Percentiles rank a stretch among this genome's conserved stretches.
Conservation (phyloP, 2,113 vertebrate genomes). For the Xenopus borealis region DNA sequence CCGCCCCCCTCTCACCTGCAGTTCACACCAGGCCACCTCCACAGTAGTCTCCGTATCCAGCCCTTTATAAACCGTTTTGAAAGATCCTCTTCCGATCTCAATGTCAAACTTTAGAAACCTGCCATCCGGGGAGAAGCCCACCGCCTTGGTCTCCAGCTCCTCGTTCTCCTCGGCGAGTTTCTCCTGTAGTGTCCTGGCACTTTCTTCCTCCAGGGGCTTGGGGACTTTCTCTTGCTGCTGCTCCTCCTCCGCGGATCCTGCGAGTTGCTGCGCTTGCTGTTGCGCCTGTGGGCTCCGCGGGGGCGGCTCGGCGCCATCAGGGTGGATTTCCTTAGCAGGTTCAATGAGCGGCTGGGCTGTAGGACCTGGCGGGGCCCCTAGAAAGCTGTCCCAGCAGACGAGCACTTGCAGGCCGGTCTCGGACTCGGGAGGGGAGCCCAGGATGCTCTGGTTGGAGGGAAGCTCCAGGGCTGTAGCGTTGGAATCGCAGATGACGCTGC, state of each 20-base stretch:
- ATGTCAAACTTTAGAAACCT: conserved; percentile 98
- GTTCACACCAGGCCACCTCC: conserved; percentile 97
- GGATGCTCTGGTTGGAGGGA: conserved; percentile 76
- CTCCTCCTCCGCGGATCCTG: not conserved
- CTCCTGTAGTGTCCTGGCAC: conserved; percentile 72
- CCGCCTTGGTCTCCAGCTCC: conserved; percentile 94
- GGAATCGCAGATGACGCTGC: conserved; percentile 95
- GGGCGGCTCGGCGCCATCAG: conserved; percentile 44
- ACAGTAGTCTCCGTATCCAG: conserved; percentile 96
- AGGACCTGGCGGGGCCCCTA: no score
- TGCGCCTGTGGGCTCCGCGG: conserved; percentile 43
- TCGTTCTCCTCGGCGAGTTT: conserved; percentile 81
- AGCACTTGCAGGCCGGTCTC: conserved; percentile 41
- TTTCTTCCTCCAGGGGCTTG: conserved; percentile 54
- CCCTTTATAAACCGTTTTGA: conserved; percentile 97
- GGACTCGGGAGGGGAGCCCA: conserved; percentile 70
- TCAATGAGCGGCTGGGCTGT: not conserved
- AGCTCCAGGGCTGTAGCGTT: conserved; percentile 91
- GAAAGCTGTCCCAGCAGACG: not conserved
- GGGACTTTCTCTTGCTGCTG: conserved; percentile 47
- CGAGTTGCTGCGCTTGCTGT: conserved; percentile 38
- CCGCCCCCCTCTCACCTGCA: conserved; percentile 77
- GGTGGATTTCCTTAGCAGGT: not conserved
- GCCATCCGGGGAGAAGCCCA: conserved; percentile 91
- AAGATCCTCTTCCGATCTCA: conserved; percentile 94